A percentile compares a stretch with the other conserved stretches of the same genome.
These are phyloP conservation scores for Trissolcus japonicus DNA, from an alignment of 2,888 invertebrate genomes.

Conservation along the genomic window DNA sequence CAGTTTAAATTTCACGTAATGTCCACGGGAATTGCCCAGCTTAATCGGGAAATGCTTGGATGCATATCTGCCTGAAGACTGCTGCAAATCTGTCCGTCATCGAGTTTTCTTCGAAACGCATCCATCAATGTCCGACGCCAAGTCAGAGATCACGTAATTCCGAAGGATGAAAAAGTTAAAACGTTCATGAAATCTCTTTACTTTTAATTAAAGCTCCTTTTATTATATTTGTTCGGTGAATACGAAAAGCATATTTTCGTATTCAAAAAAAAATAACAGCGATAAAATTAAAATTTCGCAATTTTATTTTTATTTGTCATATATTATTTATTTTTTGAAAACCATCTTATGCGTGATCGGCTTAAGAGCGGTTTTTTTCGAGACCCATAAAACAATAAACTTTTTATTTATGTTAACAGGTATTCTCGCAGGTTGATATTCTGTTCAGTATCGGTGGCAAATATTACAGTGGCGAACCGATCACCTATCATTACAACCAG, in stretches of 20 bases:
- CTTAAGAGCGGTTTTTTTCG: neutral
- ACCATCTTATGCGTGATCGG: neutral
- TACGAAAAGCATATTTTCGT: too few relatives aligned
- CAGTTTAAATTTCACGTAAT: slow-evolving; percentile 68
- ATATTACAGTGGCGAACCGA: slow-evolving; percentile 86
- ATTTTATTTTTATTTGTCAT: too few relatives aligned
- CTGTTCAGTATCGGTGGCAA: slow-evolving; percentile 89
- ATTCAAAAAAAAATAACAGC: too few relatives aligned
- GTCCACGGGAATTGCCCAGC: slow-evolving; percentile 60
- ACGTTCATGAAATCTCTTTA: neutral
- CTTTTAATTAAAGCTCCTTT: too few relatives aligned
- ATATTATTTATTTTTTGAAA: too few relatives aligned
- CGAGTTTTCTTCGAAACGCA: slow-evolving; percentile 49
- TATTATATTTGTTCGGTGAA: too few relatives aligned
- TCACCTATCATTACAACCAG: slow-evolving; percentile 83
- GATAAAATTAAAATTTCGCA: too few relatives aligned
- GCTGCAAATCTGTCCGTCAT: slow-evolving; percentile 32
- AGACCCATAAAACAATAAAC: slow-evolving; percentile 16
- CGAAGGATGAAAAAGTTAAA: slow-evolving; percentile 2
- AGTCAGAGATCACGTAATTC: slow-evolving; percentile 36
- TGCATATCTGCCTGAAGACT: slow-evolving; percentile 47
- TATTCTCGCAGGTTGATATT: slow-evolving; percentile 87
- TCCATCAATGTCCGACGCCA: slow-evolving; percentile 55
- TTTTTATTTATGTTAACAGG: slow-evolving; percentile 77
- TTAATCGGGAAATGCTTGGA: slow-evolving; percentile 48